Conservation (phyloP, 2,113 vertebrate species). For the Labeo rohita region DNA sequence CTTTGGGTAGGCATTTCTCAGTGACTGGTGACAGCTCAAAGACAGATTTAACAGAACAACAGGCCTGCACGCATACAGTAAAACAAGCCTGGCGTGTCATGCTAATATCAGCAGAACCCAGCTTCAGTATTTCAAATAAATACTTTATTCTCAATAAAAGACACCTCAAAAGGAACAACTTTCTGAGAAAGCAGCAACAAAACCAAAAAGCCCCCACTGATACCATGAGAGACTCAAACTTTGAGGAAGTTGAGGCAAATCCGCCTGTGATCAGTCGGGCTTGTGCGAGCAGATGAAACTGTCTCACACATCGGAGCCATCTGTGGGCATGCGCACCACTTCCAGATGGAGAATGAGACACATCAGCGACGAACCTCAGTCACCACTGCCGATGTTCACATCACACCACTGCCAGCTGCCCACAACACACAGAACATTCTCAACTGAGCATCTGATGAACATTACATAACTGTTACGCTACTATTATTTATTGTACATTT, state of each 20-base stretch:
- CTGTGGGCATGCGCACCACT: not conserved
- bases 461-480: not conserved
- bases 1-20: not conserved
- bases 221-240: not conserved
- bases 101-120: not conserved
- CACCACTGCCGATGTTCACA: constrained; percentile 15
- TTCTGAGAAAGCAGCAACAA: constrained; percentile 1
- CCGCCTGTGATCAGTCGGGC: not conserved
- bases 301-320: not conserved
- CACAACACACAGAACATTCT: not conserved
- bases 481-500: not conserved
- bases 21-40: not conserved
- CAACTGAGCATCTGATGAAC: not conserved
- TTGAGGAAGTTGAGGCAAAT: constrained; percentile 24
- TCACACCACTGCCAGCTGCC: constrained; percentile 12
- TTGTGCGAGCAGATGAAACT: not conserved
- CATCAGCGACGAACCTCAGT: not conserved
- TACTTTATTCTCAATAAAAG: not conserved
- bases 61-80: not conserved
- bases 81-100: not conserved
- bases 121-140: not conserved
- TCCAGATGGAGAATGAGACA: constrained; percentile 32
- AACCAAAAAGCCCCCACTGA: not conserved
- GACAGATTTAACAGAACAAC: constrained; percentile 7
- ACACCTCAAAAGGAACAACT: not conserved